Evolutionary conservation across 2,888 invertebrate genomes (phyloP), one percentile per base, ranked within the genome.

Genomic region (Hypsopygia costalis): DNA sequence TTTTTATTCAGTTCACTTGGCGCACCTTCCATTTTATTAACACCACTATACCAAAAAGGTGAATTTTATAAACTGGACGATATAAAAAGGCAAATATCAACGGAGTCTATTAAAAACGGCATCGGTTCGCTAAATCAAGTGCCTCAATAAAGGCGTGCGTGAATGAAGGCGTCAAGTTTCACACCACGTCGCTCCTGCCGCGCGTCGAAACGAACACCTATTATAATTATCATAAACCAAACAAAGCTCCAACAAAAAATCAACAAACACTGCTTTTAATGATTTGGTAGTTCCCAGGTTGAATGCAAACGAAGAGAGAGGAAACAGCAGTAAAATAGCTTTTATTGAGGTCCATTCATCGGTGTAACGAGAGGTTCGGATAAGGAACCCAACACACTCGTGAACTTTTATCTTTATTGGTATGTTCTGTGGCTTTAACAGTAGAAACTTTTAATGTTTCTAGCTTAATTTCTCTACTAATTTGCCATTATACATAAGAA

Each of bases 161-260:
- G 79, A 87, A 85, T 77, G 70, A 75, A 85, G 85, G 87, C 82
- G 88, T 86, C 69, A 87, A 79, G 79, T 88, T 86, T 87, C 87
- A 88, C 87, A 85, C 87, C 74, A 59, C 67, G 71, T 76, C 76
- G 74, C 78, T 76, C 73, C 79, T 68, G 82, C 61, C 65, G 62
- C 68, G 69, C 72, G 69, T 69, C 73, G 75, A 82, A 80, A 79
- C 81, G 72, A 81, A 86, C 81, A 79, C 85, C 82, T 80, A 85
- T 39, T 39, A 37, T 31, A 37, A 25, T 86, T 87, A 87, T 87
- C 88, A 87, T 85, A 88, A 83, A 82, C 72, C 81, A 85, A 87
- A 87, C 83, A 86, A 82, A 77, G 73, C 76, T 52, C 65, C 66
- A 66, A 51, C 69, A 80, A 81, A 83, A 82, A 83, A 79, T 72